Evolutionary conservation across 2,797 vertebrate species (phyloP).

Genomic region (Pangasius larnaudii): DNA sequence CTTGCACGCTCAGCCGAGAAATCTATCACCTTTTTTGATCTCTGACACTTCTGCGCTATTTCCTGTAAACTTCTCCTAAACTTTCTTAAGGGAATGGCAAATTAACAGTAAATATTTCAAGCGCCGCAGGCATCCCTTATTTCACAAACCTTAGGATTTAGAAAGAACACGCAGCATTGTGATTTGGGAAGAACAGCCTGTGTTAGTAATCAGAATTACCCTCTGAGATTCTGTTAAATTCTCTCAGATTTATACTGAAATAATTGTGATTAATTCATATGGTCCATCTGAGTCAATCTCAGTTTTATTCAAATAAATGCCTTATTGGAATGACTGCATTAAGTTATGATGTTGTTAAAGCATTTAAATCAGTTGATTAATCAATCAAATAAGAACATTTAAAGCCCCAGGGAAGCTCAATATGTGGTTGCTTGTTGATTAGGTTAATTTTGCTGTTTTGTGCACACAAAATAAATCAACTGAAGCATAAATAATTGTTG

Average conservation of each 20-base stretch:
- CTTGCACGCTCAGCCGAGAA: slow-evolving; percentile 64
- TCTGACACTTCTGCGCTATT: slow-evolving; percentile 61
- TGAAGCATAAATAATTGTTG: slow-evolving; percentile 53
- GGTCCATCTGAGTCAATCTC: slow-evolving; percentile 8
- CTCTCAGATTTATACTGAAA: not conserved
- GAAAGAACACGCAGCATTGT: not conserved
- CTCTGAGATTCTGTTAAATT: not conserved
- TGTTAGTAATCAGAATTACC: slow-evolving; percentile 15
- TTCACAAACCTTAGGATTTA: slow-evolving; percentile 19
- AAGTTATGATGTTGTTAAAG: slow-evolving; percentile 12
- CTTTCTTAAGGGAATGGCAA: slow-evolving; percentile 67
- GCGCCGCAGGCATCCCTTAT: slow-evolving; percentile 10
- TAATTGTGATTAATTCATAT: slow-evolving; percentile 8
- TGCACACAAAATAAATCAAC: slow-evolving; percentile 33
- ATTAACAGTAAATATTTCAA: slow-evolving; percentile 48
- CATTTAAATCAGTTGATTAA: slow-evolving; percentile 35
- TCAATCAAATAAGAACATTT: slow-evolving; percentile 35
- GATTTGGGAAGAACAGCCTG: not conserved
- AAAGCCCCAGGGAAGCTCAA: slow-evolving; percentile 24
- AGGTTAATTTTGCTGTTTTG: slow-evolving; percentile 32
- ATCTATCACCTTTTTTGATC: slow-evolving; percentile 72
- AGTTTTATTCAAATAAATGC: slow-evolving; percentile 12
- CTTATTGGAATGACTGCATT: slow-evolving; percentile 7
- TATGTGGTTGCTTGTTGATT: slow-evolving; percentile 30
- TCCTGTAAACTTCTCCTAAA: slow-evolving; percentile 71